Conservation (phyloP, 2,797 vertebrate genomes). For the Fringilla coelebs region DNA sequence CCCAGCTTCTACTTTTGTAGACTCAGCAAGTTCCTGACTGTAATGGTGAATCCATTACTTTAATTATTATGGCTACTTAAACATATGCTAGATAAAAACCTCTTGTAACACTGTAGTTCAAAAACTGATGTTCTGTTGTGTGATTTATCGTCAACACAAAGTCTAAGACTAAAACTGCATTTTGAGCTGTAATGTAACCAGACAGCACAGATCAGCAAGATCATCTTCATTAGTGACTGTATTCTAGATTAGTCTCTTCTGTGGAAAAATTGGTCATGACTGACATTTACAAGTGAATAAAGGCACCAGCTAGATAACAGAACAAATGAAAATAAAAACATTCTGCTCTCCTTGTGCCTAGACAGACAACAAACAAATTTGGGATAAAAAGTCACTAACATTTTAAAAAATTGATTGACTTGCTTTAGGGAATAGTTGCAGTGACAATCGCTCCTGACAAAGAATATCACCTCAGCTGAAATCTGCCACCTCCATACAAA, state of each 20-base stretch:
- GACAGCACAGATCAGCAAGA: slow-evolving; percentile 22
- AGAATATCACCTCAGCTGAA: neutral
- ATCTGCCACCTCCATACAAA: neutral
- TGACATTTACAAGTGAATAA: slow-evolving; percentile 8
- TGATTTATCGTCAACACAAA: neutral
- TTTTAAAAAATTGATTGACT: neutral
- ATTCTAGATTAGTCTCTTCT: slow-evolving; percentile 27
- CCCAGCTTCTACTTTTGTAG: neutral
- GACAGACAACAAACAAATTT: neutral
- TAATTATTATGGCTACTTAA: neutral
- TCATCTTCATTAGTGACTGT: slow-evolving; percentile 15
- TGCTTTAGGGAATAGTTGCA: neutral
- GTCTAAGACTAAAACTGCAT: neutral
- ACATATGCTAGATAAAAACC: neutral
- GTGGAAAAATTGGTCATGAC: neutral
- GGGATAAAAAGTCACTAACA: neutral
- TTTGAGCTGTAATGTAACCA: neutral
- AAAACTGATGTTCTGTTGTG: neutral
- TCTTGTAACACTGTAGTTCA: neutral
- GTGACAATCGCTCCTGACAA: neutral
- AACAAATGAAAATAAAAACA: neutral
- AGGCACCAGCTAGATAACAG: neutral
- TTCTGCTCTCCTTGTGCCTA: neutral
- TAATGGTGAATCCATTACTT: neutral
- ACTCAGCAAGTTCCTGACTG: neutral